Evolutionary conservation across 2,888 invertebrate species (phyloP).

Genomic region (Emmelina monodactyla): DNA sequence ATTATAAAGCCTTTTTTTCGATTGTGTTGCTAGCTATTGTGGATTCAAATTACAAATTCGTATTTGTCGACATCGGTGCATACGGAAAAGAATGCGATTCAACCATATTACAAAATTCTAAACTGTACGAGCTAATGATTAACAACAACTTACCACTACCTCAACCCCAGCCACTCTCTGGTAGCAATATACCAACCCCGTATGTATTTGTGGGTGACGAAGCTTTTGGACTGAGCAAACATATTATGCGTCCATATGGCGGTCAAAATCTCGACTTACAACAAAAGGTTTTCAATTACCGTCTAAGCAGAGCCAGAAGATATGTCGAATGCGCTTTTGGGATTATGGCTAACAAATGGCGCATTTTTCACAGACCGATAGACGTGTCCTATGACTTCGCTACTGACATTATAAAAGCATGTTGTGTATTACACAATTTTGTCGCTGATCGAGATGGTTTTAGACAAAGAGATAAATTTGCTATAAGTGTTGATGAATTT

Average conservation of each 20-base stretch:
- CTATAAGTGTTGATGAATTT: too few species aligned
- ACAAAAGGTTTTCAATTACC: conserved; percentile 8
- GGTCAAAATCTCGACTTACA: conserved; percentile 9
- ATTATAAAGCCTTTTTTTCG: conserved; percentile 13
- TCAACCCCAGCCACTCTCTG: conserved; percentile 4
- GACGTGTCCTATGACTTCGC: neutral
- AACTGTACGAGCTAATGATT: conserved; percentile 8
- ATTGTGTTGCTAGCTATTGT: conserved; percentile 13
- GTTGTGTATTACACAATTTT: conserved; percentile 9
- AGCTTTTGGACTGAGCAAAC: conserved; percentile 1
- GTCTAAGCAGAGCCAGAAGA: conserved; percentile 6
- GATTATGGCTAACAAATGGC: conserved; percentile 7
- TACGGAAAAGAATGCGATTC: too few species aligned
- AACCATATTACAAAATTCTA: conserved; percentile 16
- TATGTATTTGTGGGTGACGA: conserved; percentile 12
- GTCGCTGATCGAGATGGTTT: conserved; percentile 5
- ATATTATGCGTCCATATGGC: conserved; percentile 7
- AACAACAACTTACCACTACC: conserved; percentile 6
- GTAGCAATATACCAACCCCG: conserved; percentile 3
- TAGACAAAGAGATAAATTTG: too few species aligned
- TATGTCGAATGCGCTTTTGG: conserved; percentile 12
- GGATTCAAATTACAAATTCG: conserved; percentile 15
- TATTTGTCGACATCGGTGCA: conserved; percentile 14
- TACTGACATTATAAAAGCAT: conserved; percentile 5
- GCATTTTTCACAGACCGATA: conserved; percentile 6